A percentile compares a stretch with the other conserved stretches of the same genome.
Evolutionary conservation across 2,888 invertebrate species (phyloP).

Genomic region (Diarsia mendica): DNA sequence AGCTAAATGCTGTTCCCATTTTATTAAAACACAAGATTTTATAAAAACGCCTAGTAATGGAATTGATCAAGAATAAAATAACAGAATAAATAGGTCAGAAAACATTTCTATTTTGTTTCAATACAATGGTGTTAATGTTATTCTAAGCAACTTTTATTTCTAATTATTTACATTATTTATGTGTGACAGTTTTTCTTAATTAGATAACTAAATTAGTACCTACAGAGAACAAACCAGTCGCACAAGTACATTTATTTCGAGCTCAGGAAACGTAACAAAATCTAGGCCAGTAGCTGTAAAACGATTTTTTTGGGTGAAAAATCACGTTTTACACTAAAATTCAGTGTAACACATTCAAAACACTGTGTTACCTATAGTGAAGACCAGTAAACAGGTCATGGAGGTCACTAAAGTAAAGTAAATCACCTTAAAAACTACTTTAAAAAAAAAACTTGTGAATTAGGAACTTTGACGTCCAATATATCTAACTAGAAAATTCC

Average conservation of each 20-base stretch:
- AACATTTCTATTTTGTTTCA: background rate
- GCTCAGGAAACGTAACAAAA: background rate
- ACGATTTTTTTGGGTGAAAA: no score
- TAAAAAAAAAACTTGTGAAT: no score
- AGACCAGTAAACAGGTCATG: no score
- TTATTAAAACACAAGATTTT: background rate
- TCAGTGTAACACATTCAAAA: no score
- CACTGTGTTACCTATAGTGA: no score
- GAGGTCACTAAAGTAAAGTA: no score
- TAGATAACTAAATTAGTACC: background rate
- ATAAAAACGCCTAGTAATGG: background rate
- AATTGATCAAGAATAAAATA: background rate
- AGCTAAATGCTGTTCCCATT: slow-evolving; percentile 14
- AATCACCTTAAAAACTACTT: no score
- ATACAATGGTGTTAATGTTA: background rate
- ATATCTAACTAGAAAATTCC: no score
- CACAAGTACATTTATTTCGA: background rate
- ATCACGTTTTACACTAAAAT: no score
- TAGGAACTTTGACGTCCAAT: no score
- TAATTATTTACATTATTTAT: background rate
- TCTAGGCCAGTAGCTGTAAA: no score
- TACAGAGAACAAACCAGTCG: background rate
- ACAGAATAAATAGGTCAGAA: background rate
- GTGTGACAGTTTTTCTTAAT: background rate
- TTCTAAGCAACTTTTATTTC: background rate